A percentile compares a stretch with the other conserved stretches of the same genome.
Evolutionary conservation across 30 jellyfish, hydroid and myxozoan species (phyloP).

Genomic region (Chrysaora quinquecirrha): DNA sequence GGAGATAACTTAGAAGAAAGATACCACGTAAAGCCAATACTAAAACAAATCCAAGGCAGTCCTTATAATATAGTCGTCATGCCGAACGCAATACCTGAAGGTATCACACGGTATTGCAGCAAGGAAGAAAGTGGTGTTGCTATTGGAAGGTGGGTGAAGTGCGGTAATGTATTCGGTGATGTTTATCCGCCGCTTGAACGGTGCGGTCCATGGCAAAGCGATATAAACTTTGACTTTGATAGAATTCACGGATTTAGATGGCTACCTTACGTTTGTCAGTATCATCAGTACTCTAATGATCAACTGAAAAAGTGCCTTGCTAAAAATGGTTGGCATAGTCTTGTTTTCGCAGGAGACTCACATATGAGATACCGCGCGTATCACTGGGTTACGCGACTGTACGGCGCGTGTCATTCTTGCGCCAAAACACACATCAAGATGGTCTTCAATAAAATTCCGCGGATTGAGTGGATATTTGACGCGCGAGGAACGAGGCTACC

Average conservation of each 20-base stretch:
- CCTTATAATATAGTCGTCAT: conserved; percentile 60
- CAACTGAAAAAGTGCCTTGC: conserved; percentile 89
- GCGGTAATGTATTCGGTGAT: conserved; percentile 81
- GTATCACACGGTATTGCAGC: conserved; percentile 72
- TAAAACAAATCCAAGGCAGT: conserved; percentile 81
- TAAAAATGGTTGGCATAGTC: conserved; percentile 73
- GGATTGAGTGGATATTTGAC: conserved; percentile 96
- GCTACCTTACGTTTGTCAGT: conserved; percentile 95
- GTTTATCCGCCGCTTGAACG: conserved; percentile 81
- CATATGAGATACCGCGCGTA: conserved; percentile 98
- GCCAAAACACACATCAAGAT: conserved; percentile 93
- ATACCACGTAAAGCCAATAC: conserved; percentile 74
- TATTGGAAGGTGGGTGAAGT: conserved; percentile 89
- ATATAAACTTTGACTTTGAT: conserved; percentile 79
- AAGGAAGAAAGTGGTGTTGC: conserved; percentile 77
- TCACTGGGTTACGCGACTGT: conserved; percentile 95
- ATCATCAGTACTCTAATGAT: conserved; percentile 88
- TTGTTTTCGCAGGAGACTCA: conserved; percentile 95
- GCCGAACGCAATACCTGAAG: conserved; percentile 56
- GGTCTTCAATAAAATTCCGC: conserved; percentile 90
- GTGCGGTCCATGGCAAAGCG: conserved; percentile 96
- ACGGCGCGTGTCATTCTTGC: conserved; percentile 93
- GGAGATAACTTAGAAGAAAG: conserved; percentile 70
- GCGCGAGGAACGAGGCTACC: conserved; percentile 98
- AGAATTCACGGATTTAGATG: conserved; percentile 85